These are phyloP conservation scores for Sebastes fasciatus DNA, from an alignment of 2,113 vertebrate genomes.

Conservation along the genomic window DNA sequence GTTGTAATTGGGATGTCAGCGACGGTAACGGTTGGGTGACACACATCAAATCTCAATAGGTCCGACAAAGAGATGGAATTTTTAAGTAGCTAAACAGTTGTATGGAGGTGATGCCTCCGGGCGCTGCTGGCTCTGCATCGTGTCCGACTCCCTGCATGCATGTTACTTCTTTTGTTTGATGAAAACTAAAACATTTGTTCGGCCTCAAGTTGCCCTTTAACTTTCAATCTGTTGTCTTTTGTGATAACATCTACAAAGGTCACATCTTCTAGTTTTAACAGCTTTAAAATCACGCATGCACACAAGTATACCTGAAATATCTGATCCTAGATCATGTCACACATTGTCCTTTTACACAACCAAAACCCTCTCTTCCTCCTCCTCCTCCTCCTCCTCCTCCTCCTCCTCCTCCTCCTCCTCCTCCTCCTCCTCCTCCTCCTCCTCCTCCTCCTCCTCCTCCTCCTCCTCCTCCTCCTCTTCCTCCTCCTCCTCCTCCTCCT, in stretches of 20 bases:
- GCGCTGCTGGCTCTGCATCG: not conserved
- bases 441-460: too few relatives aligned
- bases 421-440: too few relatives aligned
- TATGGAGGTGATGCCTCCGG: not conserved
- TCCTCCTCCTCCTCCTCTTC: too few relatives aligned
- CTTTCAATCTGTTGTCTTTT: not conserved
- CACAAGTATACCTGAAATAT: not conserved
- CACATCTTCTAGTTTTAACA: not conserved
- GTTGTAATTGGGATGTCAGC: constrained; percentile 25
- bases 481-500: too few relatives aligned
- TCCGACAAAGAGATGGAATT: constrained; percentile 18
- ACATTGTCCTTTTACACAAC: constrained; percentile 22
- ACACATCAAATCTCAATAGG: not conserved
- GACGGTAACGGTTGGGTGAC: constrained; percentile 15
- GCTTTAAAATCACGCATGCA: not conserved
- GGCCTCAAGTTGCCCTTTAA: not conserved
- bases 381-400: too few relatives aligned
- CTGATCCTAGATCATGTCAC: not conserved
- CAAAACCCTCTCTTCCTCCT: not conserved
- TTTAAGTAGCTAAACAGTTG: not conserved
- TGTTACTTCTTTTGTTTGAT: not conserved
- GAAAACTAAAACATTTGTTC: constrained; percentile 3
- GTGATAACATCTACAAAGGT: not conserved
- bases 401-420: too few relatives aligned
- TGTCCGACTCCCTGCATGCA: not conserved